A percentile compares a stretch with the other conserved stretches of the same genome.
Conservation (phyloP, 2,797 vertebrate species). For the Intellagama lesueurii region DNA sequence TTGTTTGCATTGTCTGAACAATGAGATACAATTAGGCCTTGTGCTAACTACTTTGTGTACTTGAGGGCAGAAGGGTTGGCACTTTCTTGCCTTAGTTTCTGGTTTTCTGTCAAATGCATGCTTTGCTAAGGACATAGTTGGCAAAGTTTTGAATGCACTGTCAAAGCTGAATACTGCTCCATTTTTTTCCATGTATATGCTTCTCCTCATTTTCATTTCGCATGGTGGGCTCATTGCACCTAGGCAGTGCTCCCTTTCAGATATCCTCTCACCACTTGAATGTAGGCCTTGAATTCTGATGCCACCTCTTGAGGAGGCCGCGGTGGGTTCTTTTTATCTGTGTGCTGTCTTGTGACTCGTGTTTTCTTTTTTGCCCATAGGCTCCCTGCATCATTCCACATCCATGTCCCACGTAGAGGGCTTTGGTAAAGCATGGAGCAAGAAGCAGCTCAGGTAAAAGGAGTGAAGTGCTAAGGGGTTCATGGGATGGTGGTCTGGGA, state of each 20-base stretch:
- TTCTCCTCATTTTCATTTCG: not conserved
- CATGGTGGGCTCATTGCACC: not conserved
- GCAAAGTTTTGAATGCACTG: not conserved
- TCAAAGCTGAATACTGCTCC: not conserved
- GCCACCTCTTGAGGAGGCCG: not conserved
- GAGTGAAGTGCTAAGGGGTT: not conserved
- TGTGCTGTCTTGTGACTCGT: not conserved
- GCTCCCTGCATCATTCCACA: slow-evolving; percentile 90
- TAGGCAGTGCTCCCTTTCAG: not conserved
- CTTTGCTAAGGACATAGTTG: not conserved
- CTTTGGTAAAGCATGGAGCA: slow-evolving; percentile 88
- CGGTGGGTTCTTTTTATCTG: not conserved
- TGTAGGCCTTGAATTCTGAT: not conserved
- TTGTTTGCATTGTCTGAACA: not conserved
- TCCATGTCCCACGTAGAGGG: slow-evolving; percentile 94
- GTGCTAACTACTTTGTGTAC: not conserved
- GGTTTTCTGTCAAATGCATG: not conserved
- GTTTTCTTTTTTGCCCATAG: slow-evolving; percentile 67
- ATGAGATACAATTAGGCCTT: not conserved
- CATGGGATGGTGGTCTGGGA: not conserved
- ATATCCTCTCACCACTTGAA: too few species aligned
- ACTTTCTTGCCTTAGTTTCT: not conserved
- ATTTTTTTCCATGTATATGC: not conserved
- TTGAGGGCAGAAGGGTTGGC: not conserved
- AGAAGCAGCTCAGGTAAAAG: slow-evolving; percentile 87